Conservation (phyloP, 2,888 invertebrate species). For the Luffia ferchaultella region DNA sequence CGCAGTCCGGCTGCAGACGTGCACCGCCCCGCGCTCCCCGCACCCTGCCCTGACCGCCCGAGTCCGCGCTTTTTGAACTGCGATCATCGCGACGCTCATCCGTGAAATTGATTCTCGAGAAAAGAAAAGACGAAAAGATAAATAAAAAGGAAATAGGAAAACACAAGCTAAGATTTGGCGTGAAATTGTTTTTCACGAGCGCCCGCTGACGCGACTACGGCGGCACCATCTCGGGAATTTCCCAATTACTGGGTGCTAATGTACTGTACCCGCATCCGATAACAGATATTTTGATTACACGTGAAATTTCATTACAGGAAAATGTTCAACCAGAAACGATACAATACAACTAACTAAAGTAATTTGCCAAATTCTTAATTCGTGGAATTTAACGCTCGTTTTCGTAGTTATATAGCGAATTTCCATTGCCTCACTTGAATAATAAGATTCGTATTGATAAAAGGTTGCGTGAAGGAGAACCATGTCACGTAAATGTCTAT, state of each 20-base stretch:
- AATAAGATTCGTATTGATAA: background rate
- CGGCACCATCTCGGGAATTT: slow-evolving; percentile 54
- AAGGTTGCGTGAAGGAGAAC: background rate
- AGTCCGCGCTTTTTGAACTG: slow-evolving; percentile 53
- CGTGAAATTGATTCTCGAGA: slow-evolving; percentile 66
- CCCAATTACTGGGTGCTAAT: slow-evolving; percentile 61
- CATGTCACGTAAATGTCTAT: background rate
- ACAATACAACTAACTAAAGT: too few relatives aligned
- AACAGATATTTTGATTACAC: background rate
- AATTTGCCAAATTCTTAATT: too few relatives aligned
- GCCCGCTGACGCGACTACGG: slow-evolving; percentile 28
- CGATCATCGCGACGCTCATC: slow-evolving; percentile 64
- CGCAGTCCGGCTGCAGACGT: slow-evolving; percentile 20
- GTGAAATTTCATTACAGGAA: slow-evolving; percentile 31
- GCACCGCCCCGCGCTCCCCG: slow-evolving; percentile 29
- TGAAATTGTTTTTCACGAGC: slow-evolving; percentile 63
- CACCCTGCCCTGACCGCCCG: slow-evolving; percentile 13
- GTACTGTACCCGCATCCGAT: slow-evolving; percentile 22
- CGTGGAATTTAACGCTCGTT: too few relatives aligned
- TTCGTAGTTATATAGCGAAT: too few relatives aligned
- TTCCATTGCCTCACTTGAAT: background rate
- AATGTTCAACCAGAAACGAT: slow-evolving; percentile 29
- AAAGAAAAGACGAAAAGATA: slow-evolving; percentile 66
- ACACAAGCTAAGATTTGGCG: slow-evolving; percentile 67
- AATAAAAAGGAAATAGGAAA: slow-evolving; percentile 67